Evolutionary conservation across 2,888 invertebrate genomes (phyloP), one percentile per base, ranked within the genome.

Genomic region (Yponomeuta cagnagella): DNA sequence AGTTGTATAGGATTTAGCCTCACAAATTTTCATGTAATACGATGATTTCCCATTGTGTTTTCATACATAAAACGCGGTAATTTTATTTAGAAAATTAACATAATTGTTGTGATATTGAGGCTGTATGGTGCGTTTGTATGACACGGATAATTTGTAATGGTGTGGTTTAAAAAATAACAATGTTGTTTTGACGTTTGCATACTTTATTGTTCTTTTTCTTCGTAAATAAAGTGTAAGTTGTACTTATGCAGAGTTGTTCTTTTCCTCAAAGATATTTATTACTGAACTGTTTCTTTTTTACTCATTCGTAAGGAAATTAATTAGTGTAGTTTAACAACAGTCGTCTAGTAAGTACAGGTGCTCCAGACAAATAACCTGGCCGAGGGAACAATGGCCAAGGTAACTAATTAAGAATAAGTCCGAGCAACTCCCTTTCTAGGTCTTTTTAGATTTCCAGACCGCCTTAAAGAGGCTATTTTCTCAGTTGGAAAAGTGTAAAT

Each of bases 361-460:
- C 65, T 65, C 30, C 31, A 65, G 31, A 65, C 33, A 58, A 58
- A 69, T 69, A 69, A 63, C 37, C 43, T 23, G 63, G 37, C 5
- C 33, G 30, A 12, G 30, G 48, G 48, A 70, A 70, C 70, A 65
- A 70, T 48, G 65, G 71, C 68, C 64, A 10, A 15, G 23, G 52
- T 37, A 30, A 48, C 70, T 71, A 71, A 71, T 73, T 71, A 73
- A 71, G 69, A 68, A 52, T 69, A 71, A 73, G 66, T 69, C 74
- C 74, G 72, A 75, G 75, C 76, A 76, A 77, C 79, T 77, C 75
- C 75, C 74, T 73, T 15, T 75, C 78, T 78, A 84, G 88, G 89
- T 88, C 83, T 84, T 88, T 89, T 88, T 84, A 83, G 86, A 85
- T 89, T 91, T 89, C 80, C 89, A 87, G 81, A 82, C 82, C 82